Percentiles rank a stretch among this genome's conserved stretches.
Conservation (phyloP, 2,888 invertebrate species). For the Dusona sp. region DNA sequence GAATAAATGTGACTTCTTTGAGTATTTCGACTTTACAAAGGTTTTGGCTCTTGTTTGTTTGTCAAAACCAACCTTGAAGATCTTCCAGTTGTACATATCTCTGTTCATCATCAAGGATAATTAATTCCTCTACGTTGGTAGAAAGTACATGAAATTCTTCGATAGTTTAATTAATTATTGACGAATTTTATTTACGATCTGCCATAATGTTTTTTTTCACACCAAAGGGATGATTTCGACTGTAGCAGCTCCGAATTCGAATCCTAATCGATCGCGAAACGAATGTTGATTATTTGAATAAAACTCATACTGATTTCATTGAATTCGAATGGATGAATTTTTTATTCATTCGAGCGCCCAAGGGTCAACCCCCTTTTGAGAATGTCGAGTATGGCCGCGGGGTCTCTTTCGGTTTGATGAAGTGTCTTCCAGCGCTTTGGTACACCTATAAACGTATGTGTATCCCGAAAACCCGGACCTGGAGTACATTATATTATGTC, state of each 20-base stretch:
- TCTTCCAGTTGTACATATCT: slow-evolving; percentile 2
- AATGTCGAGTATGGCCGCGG: background rate
- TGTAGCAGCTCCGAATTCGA: background rate
- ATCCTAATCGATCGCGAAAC: background rate
- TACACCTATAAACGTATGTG: slow-evolving; percentile 52
- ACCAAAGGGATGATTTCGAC: background rate
- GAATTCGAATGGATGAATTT: slow-evolving; percentile 24
- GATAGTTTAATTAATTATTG: background rate
- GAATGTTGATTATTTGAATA: background rate
- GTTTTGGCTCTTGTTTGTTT: slow-evolving; percentile 26
- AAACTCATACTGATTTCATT: slow-evolving; percentile 1
- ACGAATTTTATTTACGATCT: background rate
- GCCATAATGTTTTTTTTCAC: background rate
- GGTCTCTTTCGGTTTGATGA: slow-evolving; percentile 77
- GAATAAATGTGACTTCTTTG: slow-evolving; percentile 7
- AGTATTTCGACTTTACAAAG: slow-evolving; percentile 58
- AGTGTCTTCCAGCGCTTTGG: slow-evolving; percentile 74
- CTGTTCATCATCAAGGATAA: background rate
- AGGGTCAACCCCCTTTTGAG: slow-evolving; percentile 5
- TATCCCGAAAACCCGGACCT: slow-evolving; percentile 70
- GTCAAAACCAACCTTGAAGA: slow-evolving; percentile 36
- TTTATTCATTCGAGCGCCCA: background rate
- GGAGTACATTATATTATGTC: slow-evolving; percentile 82
- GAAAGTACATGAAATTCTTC: background rate
- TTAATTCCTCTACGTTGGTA: background rate